phyloP scores from a whole-genome alignment of 2,113 vertebrate species.

The Rutilus rutilus region DNA sequence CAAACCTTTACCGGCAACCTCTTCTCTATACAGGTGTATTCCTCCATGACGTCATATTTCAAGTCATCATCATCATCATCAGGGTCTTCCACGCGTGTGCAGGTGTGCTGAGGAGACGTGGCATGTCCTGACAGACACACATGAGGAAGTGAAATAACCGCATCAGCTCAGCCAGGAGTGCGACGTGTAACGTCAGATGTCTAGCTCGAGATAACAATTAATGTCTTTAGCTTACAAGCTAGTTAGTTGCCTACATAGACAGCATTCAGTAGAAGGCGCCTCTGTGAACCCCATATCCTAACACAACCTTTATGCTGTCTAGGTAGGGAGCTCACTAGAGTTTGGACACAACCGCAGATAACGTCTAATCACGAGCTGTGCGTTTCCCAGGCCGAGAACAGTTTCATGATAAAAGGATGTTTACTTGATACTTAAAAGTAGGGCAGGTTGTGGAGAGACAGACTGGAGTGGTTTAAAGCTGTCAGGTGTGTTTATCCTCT shows the following conservation, averaged over 20 bases:
- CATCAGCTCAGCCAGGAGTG: neutral
- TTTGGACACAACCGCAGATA: neutral
- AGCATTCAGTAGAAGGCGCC: neutral
- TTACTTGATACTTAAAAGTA: neutral
- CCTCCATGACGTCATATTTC: constrained; percentile 28
- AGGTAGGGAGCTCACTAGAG: neutral
- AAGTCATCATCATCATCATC: constrained; percentile 1
- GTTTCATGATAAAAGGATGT: neutral
- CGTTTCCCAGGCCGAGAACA: constrained; percentile 20
- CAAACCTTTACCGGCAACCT: constrained; percentile 15
- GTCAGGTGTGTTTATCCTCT: neutral
- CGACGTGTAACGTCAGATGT: neutral
- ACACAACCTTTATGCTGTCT: neutral
- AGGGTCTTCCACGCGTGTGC: constrained; percentile 7
- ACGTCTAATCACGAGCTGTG: neutral
- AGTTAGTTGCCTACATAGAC: neutral
- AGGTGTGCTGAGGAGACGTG: constrained; percentile 48
- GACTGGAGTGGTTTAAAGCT: neutral
- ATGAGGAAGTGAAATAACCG: constrained; percentile 3
- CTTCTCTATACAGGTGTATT: constrained; percentile 34
- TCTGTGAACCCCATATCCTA: too few relatives aligned
- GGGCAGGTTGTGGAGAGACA: neutral
- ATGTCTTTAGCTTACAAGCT: neutral
- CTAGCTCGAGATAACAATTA: neutral
- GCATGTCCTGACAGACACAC: constrained; percentile 19